Conservation (phyloP, 1,140 invertebrate genomes). For the Colletes latitarsis region DNA sequence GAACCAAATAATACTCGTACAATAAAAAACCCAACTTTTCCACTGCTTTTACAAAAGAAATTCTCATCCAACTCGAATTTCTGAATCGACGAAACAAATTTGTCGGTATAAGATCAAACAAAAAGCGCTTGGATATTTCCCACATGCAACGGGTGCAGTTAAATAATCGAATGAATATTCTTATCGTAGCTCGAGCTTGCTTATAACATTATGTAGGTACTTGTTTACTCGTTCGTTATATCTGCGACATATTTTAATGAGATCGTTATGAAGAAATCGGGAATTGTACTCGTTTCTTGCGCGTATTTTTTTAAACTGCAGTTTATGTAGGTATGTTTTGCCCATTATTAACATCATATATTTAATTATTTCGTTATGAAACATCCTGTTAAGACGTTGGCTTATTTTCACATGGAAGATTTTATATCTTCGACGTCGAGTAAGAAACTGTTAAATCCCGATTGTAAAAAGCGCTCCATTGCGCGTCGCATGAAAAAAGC, state of each 20-base stretch:
- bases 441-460: background rate
- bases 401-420: background rate
- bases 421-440: background rate
- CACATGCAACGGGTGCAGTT: background rate
- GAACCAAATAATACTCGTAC: too few relatives aligned
- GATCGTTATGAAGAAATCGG: background rate
- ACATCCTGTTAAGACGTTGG: background rate
- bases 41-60: too few relatives aligned
- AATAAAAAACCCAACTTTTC: too few relatives aligned
- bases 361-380: too few relatives aligned
- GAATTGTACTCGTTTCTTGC: background rate
- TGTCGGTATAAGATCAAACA: background rate
- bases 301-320: background rate
- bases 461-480: background rate
- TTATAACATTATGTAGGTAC: background rate
- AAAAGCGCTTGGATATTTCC: background rate
- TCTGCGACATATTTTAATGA: constrained; percentile 23
- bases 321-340: background rate
- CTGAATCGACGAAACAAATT: too few relatives aligned
- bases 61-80: too few relatives aligned
- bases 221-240: constrained; percentile 16
- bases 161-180: constrained; percentile 23
- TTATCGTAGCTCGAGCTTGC: background rate
- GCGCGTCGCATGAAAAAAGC: background rate
- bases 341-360: background rate